Evolutionary conservation across 2,888 invertebrate genomes (phyloP).

Genomic region (Steromphala cineraria): DNA sequence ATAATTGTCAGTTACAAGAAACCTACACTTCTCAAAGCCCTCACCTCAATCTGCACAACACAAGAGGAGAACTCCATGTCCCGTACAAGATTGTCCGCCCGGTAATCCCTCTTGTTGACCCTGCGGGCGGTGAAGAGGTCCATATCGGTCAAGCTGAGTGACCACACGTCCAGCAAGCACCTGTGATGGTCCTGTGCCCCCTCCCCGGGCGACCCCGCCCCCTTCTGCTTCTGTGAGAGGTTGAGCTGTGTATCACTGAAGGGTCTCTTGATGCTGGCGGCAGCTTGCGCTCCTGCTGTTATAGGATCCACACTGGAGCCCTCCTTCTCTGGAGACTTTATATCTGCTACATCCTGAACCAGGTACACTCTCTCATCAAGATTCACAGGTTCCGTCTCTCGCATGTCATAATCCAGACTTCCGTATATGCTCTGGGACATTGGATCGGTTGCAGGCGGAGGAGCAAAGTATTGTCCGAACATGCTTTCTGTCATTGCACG

Average conservation of each 20-base stretch:
- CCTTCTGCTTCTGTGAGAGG: background rate
- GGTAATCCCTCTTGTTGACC: constrained; percentile 55
- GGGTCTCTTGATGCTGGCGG: background rate
- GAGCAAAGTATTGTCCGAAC: constrained; percentile 52
- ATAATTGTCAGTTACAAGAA: too few relatives aligned
- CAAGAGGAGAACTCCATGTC: constrained; percentile 73
- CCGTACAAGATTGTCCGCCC: constrained; percentile 38
- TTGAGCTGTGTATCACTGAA: constrained; percentile 2
- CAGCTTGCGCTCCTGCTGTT: background rate
- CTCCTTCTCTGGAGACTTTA: constrained; percentile 24
- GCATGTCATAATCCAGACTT: constrained; percentile 63
- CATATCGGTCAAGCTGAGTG: constrained; percentile 85
- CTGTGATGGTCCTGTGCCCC: constrained; percentile 36
- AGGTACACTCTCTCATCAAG: background rate
- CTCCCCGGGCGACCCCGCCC: background rate
- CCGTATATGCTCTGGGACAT: constrained; percentile 73
- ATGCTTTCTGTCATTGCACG: constrained; percentile 56
- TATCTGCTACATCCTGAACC: constrained; percentile 20
- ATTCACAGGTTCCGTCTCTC: constrained; percentile 41
- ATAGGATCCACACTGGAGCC: constrained; percentile 51
- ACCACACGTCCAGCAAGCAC: constrained; percentile 85
- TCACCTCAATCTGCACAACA: constrained; percentile 69
- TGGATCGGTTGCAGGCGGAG: constrained; percentile 48
- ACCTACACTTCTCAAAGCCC: too few relatives aligned
- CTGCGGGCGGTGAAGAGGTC: constrained; percentile 83